phyloP scores from a whole-genome alignment of 2,113 vertebrate species.

The Dicrurus megarhynchus region DNA sequence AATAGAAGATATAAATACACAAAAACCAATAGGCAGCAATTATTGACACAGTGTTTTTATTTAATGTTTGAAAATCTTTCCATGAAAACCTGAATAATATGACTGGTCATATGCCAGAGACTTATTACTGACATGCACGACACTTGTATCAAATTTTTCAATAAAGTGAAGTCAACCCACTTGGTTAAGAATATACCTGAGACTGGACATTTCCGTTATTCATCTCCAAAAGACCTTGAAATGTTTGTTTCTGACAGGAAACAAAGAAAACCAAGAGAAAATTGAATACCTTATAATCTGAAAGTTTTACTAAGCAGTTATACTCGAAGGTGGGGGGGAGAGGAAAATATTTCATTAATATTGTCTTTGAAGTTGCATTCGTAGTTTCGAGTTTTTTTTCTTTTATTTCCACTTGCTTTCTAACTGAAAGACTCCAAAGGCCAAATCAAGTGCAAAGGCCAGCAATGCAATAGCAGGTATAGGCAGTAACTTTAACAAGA shows the following conservation, averaged over 20 bases:
- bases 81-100: neutral
- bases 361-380: neutral
- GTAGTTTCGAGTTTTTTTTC: neutral
- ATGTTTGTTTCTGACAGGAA: neutral
- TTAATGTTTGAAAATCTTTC: neutral
- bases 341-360: neutral
- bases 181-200: neutral
- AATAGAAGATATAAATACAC: neutral
- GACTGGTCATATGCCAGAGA: neutral
- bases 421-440: neutral
- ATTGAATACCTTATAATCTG: neutral
- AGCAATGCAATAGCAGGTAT: neutral
- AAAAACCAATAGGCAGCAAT: neutral
- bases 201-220: neutral
- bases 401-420: neutral
- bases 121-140: neutral
- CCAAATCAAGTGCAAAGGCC: neutral
- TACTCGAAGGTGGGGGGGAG: accelerated
- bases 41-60: neutral
- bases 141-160: neutral
- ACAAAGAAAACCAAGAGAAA: neutral
- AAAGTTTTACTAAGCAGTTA: neutral
- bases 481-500: neutral
- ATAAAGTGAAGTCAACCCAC: neutral
- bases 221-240: neutral